Percentiles rank a stretch among this genome's conserved stretches.
phyloP scores from a whole-genome alignment of 2,888 invertebrate species.

The Drepanosiphum platanoidis region DNA sequence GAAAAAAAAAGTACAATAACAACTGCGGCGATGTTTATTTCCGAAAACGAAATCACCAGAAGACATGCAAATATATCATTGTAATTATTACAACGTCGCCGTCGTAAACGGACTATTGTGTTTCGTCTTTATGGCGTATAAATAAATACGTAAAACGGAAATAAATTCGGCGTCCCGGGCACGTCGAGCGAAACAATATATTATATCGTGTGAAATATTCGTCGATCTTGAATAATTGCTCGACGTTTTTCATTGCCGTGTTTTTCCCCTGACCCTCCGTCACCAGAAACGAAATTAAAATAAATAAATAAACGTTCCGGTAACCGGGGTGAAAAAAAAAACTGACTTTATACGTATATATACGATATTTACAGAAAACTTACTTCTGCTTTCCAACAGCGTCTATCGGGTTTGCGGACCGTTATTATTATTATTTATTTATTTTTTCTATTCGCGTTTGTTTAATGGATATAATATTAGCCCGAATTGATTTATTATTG shows the following conservation, averaged over 20 bases:
- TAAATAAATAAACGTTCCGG: not conserved
- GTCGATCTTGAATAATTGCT: no score
- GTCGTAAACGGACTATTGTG: no score
- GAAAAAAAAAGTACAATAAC: no score
- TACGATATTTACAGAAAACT: not conserved
- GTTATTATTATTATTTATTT: slow-evolving; percentile 35
- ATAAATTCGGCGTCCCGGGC: no score
- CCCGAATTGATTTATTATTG: slow-evolving; percentile 46
- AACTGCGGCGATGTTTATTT: not conserved
- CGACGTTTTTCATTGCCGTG: no score
- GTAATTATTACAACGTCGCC: no score
- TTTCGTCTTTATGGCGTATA: no score
- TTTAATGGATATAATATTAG: slow-evolving; percentile 22
- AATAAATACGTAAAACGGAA: no score
- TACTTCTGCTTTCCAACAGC: not conserved
- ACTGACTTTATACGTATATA: not conserved
- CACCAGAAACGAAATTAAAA: not conserved
- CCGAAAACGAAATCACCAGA: no score
- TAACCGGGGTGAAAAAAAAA: not conserved
- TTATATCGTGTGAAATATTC: no score
- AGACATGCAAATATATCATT: no score
- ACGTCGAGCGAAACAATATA: no score
- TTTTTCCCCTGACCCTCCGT: not conserved
- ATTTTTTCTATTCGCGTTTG: not conserved
- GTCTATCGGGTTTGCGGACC: not conserved